Evolutionary conservation across 2,888 invertebrate genomes (phyloP), one percentile per base, ranked within the genome.

Genomic region (Cosmia pyralina): DNA sequence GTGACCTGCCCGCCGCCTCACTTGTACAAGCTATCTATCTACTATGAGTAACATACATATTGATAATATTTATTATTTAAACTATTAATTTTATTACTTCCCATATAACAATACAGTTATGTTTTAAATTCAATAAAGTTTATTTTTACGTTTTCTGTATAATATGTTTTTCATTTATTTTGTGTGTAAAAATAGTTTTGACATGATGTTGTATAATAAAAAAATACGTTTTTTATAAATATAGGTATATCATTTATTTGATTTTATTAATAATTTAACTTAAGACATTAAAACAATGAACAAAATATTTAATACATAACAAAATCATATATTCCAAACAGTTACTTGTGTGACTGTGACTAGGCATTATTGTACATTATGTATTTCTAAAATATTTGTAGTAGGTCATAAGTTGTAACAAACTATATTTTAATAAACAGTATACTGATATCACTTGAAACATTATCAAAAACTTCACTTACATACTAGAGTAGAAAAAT

Each of bases 91-190:
- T 91, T 75, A 77, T 75, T 89, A 91, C 87, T 88, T 84, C 88
- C 86, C 92, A 89, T 92, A 91, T 90, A 92, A 92, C 89, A 79
- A 88, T 90, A 89, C 86, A 92, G 91, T 94, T 93, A 92, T 94
- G 93, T 94, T 94, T 92, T 89, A 90, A 93, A 92, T 92, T 92
- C 89, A 94, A 94, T 95, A 95, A 95, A 95, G 93, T 94, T 94
- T 95, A 95, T 94, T 94, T 94, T 94, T 94, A 95, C 90, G 94
- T 95, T 95, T 94, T 93, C 90, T 93, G 92, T 94, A 94, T 91
- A 88, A 79, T 89, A 89, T 90, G 90, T 89, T 92, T 92, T 93
- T 93, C 87, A 91, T 93, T 93, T 89, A 83, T 87, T 91, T 87
- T 87, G 79, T 87, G 78, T 85, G 81, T 77, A 83, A 79, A 81